Evolutionary conservation across 2,888 invertebrate genomes (phyloP).

Genomic region (Meganola albula): DNA sequence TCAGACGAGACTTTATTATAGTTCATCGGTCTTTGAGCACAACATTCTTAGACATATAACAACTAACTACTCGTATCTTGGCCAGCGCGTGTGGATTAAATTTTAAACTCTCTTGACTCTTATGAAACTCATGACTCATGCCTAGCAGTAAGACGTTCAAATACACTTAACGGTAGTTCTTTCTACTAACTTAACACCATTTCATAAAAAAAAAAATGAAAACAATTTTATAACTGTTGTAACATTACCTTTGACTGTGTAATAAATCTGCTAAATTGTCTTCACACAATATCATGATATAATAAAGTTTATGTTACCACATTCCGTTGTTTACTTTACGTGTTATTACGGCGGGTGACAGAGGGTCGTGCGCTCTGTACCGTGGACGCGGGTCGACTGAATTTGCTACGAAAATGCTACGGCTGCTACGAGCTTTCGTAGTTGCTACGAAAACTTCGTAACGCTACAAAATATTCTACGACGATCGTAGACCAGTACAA

Average conservation of each 20-base stretch:
- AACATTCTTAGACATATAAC: too few relatives aligned
- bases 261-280: slow-evolving; percentile 21
- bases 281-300: slow-evolving; percentile 29
- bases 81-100: too few relatives aligned
- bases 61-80: too few relatives aligned
- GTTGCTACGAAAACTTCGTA: slow-evolving; percentile 17
- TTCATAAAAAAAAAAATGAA: too few relatives aligned
- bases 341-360: slow-evolving; percentile 19
- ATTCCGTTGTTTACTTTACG: slow-evolving; percentile 43
- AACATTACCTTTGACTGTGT: slow-evolving; percentile 25
- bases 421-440: slow-evolving; percentile 12
- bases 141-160: too few relatives aligned
- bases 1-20: too few relatives aligned
- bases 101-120: too few relatives aligned
- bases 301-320: slow-evolving; percentile 35
- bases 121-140: too few relatives aligned
- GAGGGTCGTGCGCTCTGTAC: slow-evolving; percentile 30
- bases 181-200: too few relatives aligned
- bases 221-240: slow-evolving; percentile 1
- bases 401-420: slow-evolving; percentile 20
- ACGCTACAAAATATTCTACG: slow-evolving; percentile 18
- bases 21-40: too few relatives aligned
- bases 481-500: too few relatives aligned
- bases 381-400: slow-evolving; percentile 40
- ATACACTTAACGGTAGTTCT: too few relatives aligned